Percentiles rank a stretch among this genome's conserved stretches.
Evolutionary conservation across 2,113 vertebrate genomes (phyloP).

Genomic region (Centropus bengalensis): DNA sequence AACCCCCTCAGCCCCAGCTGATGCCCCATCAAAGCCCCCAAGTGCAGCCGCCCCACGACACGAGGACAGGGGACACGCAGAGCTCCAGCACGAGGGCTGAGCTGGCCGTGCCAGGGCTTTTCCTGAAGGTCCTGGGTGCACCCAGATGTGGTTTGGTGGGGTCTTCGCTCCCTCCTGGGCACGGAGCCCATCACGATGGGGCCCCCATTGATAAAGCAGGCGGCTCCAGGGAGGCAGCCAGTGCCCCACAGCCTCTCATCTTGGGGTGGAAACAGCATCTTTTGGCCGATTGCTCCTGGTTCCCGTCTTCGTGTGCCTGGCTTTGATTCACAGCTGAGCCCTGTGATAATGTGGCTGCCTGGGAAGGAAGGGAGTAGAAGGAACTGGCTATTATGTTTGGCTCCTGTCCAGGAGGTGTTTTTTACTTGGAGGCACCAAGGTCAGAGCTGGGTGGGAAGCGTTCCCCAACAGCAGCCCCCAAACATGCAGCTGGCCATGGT

Average conservation of each 20-base stretch:
- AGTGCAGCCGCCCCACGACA: rapidly evolving
- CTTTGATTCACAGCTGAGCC: constrained; percentile 25
- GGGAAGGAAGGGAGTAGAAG: constrained; percentile 75
- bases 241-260: not conserved
- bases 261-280: not conserved
- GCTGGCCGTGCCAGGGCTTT: rapidly evolving
- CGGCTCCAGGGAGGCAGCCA: rapidly evolving
- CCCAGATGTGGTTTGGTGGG: rapidly evolving
- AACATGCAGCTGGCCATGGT: not conserved
- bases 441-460: constrained; percentile 36
- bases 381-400: constrained; percentile 68
- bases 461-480: not conserved
- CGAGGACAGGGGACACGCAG: not conserved
- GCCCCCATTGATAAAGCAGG: not conserved
- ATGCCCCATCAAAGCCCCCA: not conserved
- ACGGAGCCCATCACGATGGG: rapidly evolving
- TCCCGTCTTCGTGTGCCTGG: constrained; percentile 9
- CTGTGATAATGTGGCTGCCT: constrained; percentile 61
- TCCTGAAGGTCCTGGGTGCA: not conserved
- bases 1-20: not conserved
- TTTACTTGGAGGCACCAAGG: constrained; percentile 27
- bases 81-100: rapidly evolving
- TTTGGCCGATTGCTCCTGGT: not conserved
- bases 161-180: not conserved
- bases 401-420: constrained; percentile 58